A percentile compares a stretch with the other conserved stretches of the same genome.
These are phyloP conservation scores for Stegostoma tigrinum DNA, from an alignment of 2,113 vertebrate genomes.

Conservation along the genomic window DNA sequence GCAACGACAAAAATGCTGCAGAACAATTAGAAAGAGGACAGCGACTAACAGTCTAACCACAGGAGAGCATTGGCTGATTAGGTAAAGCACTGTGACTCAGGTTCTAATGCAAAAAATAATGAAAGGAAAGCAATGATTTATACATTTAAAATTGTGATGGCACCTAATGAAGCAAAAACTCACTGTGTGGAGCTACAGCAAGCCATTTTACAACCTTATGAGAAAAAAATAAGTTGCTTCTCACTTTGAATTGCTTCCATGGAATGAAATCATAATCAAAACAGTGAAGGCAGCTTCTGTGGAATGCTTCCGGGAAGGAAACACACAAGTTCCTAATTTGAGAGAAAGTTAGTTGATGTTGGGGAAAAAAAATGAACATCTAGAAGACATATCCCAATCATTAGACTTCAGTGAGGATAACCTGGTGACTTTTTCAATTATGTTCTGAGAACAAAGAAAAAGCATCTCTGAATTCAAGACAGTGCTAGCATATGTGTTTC, in stretches of 20 bases:
- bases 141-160: neutral
- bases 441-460: neutral
- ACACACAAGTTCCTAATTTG: neutral
- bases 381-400: neutral
- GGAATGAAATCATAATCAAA: neutral
- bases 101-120: neutral
- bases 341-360: neutral
- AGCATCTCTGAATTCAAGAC: neutral
- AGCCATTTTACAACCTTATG: neutral
- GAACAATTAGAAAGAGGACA: neutral
- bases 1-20: neutral
- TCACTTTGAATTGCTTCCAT: neutral
- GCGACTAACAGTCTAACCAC: neutral
- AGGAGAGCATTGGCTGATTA: neutral
- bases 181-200: neutral
- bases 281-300: neutral
- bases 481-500: neutral
- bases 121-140: neutral
- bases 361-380: neutral
- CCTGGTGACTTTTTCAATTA: neutral
- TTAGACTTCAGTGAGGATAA: neutral
- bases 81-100: neutral
- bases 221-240: neutral
- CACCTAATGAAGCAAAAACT: neutral
- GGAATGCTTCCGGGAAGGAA: neutral